A percentile compares a stretch with the other conserved stretches of the same genome.
These are phyloP conservation scores for Macquaria ambigua DNA, from an alignment of 2,113 vertebrate species.

Conservation along the genomic window DNA sequence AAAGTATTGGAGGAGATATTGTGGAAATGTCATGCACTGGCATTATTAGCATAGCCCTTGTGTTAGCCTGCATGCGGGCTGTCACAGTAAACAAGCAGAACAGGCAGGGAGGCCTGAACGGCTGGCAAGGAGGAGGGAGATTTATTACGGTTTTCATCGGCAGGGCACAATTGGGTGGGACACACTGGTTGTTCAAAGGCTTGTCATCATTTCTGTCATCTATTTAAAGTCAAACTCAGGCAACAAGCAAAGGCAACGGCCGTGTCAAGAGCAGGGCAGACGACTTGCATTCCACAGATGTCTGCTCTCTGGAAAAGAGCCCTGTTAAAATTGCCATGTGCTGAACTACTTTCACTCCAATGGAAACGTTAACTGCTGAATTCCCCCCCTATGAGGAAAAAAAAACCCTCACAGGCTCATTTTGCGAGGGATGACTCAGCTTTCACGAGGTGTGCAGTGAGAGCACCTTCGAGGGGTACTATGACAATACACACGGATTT, in stretches of 20 bases:
- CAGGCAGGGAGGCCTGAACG: slow-evolving; percentile 13
- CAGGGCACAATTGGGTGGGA: slow-evolving; percentile 29
- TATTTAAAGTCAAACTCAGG: slow-evolving; percentile 57
- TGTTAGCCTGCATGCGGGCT: slow-evolving; percentile 36
- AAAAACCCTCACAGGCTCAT: slow-evolving; percentile 6
- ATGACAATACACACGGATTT: slow-evolving; percentile 33
- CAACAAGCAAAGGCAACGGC: slow-evolving; percentile 10
- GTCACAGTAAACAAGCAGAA: slow-evolving; percentile 33
- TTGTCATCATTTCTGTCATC: slow-evolving; percentile 45
- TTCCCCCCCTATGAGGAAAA: neutral
- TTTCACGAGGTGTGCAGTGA: slow-evolving; percentile 42
- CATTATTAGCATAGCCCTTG: slow-evolving; percentile 63
- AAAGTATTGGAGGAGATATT: slow-evolving; percentile 62
- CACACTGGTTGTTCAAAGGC: slow-evolving; percentile 41
- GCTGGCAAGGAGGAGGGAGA: slow-evolving; percentile 16
- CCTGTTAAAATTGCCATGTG: slow-evolving; percentile 55
- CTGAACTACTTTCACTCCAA: slow-evolving; percentile 55
- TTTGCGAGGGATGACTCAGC: slow-evolving; percentile 70
- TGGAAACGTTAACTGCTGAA: slow-evolving; percentile 41
- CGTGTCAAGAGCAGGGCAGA: slow-evolving; percentile 40
- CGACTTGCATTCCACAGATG: slow-evolving; percentile 57
- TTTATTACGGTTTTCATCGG: slow-evolving; percentile 59
- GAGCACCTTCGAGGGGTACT: slow-evolving; percentile 31
- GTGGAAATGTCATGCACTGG: slow-evolving; percentile 66
- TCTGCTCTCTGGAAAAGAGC: slow-evolving; percentile 38